Conservation (phyloP, 1,140 invertebrate species). For the Panulirus ornatus region DNA sequence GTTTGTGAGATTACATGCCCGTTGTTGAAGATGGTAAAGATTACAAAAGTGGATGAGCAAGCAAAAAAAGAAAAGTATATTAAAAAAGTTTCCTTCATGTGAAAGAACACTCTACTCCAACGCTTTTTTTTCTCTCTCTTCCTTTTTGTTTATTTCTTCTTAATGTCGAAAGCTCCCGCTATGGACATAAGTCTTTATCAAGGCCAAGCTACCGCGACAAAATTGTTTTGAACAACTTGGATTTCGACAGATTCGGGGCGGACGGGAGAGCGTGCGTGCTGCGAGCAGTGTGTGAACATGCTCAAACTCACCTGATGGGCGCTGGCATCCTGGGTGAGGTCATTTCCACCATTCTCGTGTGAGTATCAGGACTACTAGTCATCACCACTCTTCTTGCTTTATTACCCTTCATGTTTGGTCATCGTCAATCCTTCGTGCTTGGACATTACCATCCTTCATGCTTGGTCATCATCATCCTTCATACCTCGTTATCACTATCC, state of each 20-base stretch:
- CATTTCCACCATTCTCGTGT: slow-evolving; percentile 53
- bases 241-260: slow-evolving; percentile 59
- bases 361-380: slow-evolving; percentile 17
- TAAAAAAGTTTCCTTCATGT: background rate
- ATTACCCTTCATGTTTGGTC: too few species aligned
- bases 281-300: slow-evolving; percentile 48
- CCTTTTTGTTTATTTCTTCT: background rate
- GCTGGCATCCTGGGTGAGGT: slow-evolving; percentile 57
- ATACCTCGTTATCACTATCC: too few species aligned
- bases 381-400: too few species aligned
- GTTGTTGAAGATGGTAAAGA: too few species aligned
- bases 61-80: background rate
- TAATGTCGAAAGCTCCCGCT: background rate
- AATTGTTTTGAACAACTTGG: background rate
- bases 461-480: too few species aligned
- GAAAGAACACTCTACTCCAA: background rate
- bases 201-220: background rate
- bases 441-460: too few species aligned
- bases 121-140: background rate
- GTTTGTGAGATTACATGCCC: too few species aligned
- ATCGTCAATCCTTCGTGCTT: too few species aligned
- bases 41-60: too few species aligned
- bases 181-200: background rate
- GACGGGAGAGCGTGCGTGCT: slow-evolving; percentile 50
- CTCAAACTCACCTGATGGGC: slow-evolving; percentile 16